Base-by-base conservation (phyloP, 1,140 invertebrate genomes). In the Rhynchophorus ferrugineus region DNA sequence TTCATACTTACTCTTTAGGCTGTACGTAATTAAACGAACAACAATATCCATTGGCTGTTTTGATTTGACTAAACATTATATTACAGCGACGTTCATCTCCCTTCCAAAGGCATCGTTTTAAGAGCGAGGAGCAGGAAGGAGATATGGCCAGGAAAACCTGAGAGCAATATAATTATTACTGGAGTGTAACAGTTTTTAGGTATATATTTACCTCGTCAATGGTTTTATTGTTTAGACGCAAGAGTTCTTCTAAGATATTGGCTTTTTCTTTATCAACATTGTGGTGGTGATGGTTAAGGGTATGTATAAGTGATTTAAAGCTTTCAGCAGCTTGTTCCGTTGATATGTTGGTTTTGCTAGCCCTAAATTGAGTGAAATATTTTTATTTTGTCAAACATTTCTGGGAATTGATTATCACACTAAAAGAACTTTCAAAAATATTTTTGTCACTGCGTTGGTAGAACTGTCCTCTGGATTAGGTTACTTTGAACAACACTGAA, bases 11-110 rank as follows among this genome's bases (percentile, higher is more conserved):
- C 3, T 57, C 62, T 17, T 63, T 44, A 1, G 56, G 49, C 0
- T 69, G 77, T 37, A 71, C 77, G 46, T 82, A 83, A 61, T 84
- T 84, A 52, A 83, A 84, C 1, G 77, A 73, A 49, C 82, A 84
- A 49, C 82, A 84, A 13, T 74, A 57, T 2, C 75, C 78, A 41
- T 80, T 67, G 2, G 75, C 59, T 0, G 78, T 75, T 19, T 74
- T 69, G 1, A 77, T 71, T 33, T 69, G 66, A 37, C 75, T 66
- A 60, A 85, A 85, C 1, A 83, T 57, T n/a, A 68, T 67, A 7
- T 75, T 70, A 48, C 83, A 86, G 2, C 73, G 16, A 42, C 18
- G 14, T 42, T 21, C 17, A 11, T 18, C 19, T 17, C 16, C 16
- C 9, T 19, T 18, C 39, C 9, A 42, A 42, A 42, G 16, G 18